Base-by-base conservation (phyloP, 1,140 invertebrate genomes). In the Trachelipus rathkii region DNA sequence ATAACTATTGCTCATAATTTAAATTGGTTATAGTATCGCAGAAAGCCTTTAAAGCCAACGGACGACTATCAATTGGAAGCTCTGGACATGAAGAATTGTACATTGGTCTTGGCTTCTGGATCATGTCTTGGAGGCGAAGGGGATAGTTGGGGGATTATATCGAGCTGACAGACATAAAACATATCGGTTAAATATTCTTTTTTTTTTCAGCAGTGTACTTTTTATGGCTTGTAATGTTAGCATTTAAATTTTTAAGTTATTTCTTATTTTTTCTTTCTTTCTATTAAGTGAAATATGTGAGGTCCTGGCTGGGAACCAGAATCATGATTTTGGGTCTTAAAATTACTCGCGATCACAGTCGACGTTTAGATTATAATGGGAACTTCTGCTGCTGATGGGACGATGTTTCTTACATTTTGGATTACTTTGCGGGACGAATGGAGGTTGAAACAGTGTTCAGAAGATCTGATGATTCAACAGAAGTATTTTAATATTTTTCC, bases 281-380 rank as follows among this genome's bases (percentile, higher is more conserved):
- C 76, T 13, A 0, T 15, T 1, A 82, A 91, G 92, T 95, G 82
- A 93, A 82, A 93, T 96, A 72, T 89, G 91, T 79, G 95, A 97
- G 86, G 94, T 83, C 91, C 93, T 7, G 93, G 92, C 45, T 89
- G 90, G 78, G 93, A 95, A 85, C 95, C 95, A 0, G 92, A n/a
- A 95, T 82, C 95, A 98, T 85, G 92, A 90, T 69, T 87, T 95
- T 46, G 92, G 93, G n/a, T n/a, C n/a, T 84, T 96, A 69, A 91
- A 91, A 83, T 87, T 97, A 68, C 90, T 91, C 82, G 93, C 94
- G n/a, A 0, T 84, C 97, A 9, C 95, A 98, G 84, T 88, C 95
- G n/a, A 76, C 88, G 95, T 21, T 85, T 98, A 24, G 96, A 98
- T 86, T 98, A 98, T 85, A 98, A n/a, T 98, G 95, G 95, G 95